Percentiles rank a stretch among this genome's conserved stretches.
Evolutionary conservation across 2,888 invertebrate genomes (phyloP).

Genomic region (Lobophora halterata): DNA sequence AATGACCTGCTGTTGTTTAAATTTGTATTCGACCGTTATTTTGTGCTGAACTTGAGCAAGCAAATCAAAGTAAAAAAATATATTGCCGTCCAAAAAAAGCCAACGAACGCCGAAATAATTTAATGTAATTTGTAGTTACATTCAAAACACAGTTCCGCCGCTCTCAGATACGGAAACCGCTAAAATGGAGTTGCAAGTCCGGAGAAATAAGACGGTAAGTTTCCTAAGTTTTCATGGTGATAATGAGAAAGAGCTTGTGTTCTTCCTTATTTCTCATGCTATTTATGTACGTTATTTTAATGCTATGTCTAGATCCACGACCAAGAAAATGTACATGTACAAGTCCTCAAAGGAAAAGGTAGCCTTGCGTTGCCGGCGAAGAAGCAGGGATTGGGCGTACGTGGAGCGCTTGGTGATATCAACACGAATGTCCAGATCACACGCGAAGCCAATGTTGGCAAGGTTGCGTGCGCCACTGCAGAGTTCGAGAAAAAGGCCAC

Average conservation of each 20-base stretch:
- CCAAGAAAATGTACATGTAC: constrained; percentile 64
- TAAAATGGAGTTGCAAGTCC: constrained; percentile 57
- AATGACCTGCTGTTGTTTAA: constrained; percentile 17
- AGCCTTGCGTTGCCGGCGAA: constrained; percentile 49
- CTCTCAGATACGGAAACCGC: constrained; percentile 2
- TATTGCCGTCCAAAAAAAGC: constrained; percentile 1
- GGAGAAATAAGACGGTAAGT: constrained; percentile 60
- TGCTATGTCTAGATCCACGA: constrained; percentile 60
- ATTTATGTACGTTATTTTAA: constrained; percentile 8
- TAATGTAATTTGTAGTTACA: constrained; percentile 20
- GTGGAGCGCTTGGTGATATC: constrained; percentile 69
- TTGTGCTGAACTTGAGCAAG: constrained; percentile 3
- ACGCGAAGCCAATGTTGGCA: constrained; percentile 50
- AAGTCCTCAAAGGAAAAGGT: constrained; percentile 53
- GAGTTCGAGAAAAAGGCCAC: constrained; percentile 66
- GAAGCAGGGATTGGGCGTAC: constrained; percentile 52
- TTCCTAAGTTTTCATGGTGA: constrained; percentile 11
- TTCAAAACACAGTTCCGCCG: constrained; percentile 17
- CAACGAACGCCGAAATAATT: constrained; percentile 9
- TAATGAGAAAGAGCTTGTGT: constrained; percentile 6
- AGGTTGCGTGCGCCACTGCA: constrained; percentile 55
- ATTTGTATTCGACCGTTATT: constrained; percentile 21
- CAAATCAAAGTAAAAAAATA: constrained; percentile 1
- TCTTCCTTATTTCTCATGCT: neutral
- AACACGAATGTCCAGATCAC: constrained; percentile 63